Conservation (phyloP, 2,888 invertebrate genomes). For the Clanis bilineata region DNA sequence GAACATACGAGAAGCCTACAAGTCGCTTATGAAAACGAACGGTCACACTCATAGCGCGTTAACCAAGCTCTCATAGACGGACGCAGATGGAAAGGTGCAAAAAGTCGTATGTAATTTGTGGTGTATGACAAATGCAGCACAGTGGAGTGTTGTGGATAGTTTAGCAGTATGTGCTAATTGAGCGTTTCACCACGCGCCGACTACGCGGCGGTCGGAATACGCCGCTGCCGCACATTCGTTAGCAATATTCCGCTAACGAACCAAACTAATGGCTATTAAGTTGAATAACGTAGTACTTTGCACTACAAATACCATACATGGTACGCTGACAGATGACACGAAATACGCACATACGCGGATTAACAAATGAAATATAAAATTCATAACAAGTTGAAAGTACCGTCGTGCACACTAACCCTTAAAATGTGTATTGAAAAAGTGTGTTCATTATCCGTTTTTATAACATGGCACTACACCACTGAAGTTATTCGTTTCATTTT, state of each 20-base stretch:
- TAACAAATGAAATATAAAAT: slow-evolving; percentile 30
- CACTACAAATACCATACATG: slow-evolving; percentile 61
- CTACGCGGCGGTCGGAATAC: slow-evolving; percentile 48
- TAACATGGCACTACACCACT: no score
- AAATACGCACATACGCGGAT: slow-evolving; percentile 36
- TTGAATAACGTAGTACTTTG: slow-evolving; percentile 78
- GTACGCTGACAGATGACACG: slow-evolving; percentile 52
- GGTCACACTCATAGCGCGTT: background rate
- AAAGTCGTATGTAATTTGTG: slow-evolving; percentile 23
- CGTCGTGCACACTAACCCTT: background rate
- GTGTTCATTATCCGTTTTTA: no score
- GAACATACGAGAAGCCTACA: background rate
- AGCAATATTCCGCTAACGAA: slow-evolving; percentile 81
- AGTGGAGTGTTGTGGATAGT: slow-evolving; percentile 14
- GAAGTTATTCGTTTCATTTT: no score
- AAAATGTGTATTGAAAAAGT: background rate
- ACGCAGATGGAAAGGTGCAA: background rate
- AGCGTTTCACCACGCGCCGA: slow-evolving; percentile 61
- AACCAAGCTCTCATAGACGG: background rate
- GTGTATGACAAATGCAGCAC: slow-evolving; percentile 21
- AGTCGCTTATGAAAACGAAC: background rate
- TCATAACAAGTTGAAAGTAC: slow-evolving; percentile 21
- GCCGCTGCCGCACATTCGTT: slow-evolving; percentile 74
- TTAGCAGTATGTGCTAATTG: slow-evolving; percentile 64
- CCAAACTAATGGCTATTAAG: slow-evolving; percentile 80